A percentile compares a stretch with the other conserved stretches of the same genome.
Conservation (phyloP, 37 sponge, comb jelly and placozoan genomes). For the Axinella damicornis region DNA sequence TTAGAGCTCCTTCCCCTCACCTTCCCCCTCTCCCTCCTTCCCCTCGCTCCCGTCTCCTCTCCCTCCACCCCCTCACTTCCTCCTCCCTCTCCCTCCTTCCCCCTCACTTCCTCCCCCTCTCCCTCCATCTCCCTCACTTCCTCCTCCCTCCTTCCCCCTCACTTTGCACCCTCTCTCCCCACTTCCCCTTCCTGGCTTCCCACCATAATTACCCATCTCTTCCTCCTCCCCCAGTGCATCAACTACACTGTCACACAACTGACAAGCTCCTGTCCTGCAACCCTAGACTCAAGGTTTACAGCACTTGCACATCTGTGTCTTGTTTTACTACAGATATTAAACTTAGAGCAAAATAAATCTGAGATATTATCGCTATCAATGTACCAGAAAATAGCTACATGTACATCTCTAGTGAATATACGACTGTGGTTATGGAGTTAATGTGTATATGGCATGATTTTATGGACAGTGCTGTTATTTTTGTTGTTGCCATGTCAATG, state of each 20-base stretch:
- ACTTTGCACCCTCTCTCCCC: background rate
- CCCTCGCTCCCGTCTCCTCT: background rate
- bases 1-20: too few relatives aligned
- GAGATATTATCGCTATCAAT: too few relatives aligned
- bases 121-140: background rate
- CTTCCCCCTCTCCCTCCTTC: too few relatives aligned
- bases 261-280: background rate
- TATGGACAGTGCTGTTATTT: too few relatives aligned
- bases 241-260: background rate
- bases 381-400: too few relatives aligned
- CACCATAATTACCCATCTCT: background rate
- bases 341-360: too few relatives aligned
- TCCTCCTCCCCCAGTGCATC: background rate
- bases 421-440: too few relatives aligned
- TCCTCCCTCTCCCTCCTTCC: too few relatives aligned
- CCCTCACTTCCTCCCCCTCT: background rate
- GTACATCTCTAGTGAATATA: too few relatives aligned
- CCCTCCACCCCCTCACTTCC: background rate
- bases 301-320: background rate
- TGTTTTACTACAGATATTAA: background rate
- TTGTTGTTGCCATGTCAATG: background rate
- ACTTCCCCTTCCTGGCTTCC: background rate
- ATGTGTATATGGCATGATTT: too few relatives aligned
- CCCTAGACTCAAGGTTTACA: background rate
- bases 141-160: background rate